Evolutionary conservation across 2,888 invertebrate species (phyloP), one percentile per base, ranked within the genome.

Genomic region (Melanotus villosus): DNA sequence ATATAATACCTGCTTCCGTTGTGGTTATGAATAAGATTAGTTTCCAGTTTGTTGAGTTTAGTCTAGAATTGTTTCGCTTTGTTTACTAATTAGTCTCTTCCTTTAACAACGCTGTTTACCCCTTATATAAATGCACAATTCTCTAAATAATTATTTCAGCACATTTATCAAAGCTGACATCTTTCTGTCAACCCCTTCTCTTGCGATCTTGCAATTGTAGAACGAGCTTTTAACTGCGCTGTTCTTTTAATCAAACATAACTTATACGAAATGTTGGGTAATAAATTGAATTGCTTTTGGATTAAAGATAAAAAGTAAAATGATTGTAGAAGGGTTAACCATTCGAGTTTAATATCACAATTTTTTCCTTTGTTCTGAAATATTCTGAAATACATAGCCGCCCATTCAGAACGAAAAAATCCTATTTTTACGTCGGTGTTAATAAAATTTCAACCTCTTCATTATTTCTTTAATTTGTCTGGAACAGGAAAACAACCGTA

Each of bases 11-110:
- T 73, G 70, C 41, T 65, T 72, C 70, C 68, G 70, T 68, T 68
- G 63, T 65, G 73, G 72, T 73, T 73, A 73, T 73, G 73, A 73
- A 73, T 74, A 73, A 73, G 74, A 74, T 74, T 74, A 74, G 73
- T 73, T 74, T 74, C 74, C 74, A 72, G 70, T 73, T 74, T 73
- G 74, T 73, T 65, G 74, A 71, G 71, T 72, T 71, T 73, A 70
- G 68, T 68, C 67, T 60, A 63, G 72, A 73, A 75, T 71, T 69
- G 69, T 72, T 75, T 73, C 68, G 72, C 72, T 73, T 75, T 75
- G 75, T 75, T 75, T 73, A 50, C 72, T 75, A 75, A 75, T 75
- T 75, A 72, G 72, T 60, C 67, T 67, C 70, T 72, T 72, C 63
- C 70, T 65, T 65, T 58, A 65, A 58, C 71, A 67, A 60, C 34